phyloP scores from a whole-genome alignment of 2,113 vertebrate genomes.

The Thalassarche chlororhynchos region DNA sequence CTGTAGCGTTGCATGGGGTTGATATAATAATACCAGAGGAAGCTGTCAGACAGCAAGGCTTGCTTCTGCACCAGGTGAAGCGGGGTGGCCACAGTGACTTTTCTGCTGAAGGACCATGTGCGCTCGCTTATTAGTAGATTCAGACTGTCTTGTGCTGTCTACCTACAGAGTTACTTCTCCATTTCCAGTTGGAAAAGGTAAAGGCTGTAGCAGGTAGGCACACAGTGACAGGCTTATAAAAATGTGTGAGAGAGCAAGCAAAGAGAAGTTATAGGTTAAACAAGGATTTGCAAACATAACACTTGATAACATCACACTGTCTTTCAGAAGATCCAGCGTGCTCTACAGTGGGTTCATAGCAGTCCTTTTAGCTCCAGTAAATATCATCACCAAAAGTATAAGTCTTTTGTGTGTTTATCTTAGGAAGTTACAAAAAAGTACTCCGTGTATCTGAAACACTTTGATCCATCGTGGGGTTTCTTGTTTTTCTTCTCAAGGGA shows the following conservation, averaged over 20 bases:
- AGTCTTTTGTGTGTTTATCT: neutral
- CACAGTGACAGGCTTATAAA: neutral
- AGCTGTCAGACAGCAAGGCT: neutral
- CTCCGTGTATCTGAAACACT: neutral
- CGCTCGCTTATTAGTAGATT: neutral
- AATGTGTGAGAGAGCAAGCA: neutral
- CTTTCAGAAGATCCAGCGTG: neutral
- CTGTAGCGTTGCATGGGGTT: no score
- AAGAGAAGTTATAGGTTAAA: neutral
- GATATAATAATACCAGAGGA: neutral
- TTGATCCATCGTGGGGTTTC: neutral
- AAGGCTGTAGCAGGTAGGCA: neutral
- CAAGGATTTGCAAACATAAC: neutral
- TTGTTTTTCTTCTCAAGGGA: neutral
- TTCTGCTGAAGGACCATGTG: neutral
- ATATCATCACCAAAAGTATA: neutral
- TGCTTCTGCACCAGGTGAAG: neutral
- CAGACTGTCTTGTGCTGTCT: neutral
- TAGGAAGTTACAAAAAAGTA: neutral
- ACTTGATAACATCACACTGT: neutral
- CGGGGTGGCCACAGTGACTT: neutral
- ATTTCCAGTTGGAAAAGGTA: neutral
- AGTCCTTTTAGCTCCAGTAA: neutral
- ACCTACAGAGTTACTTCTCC: neutral
- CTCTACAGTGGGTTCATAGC: neutral